Conservation (phyloP, 2,888 invertebrate species). For the Cacoxenus indagator region DNA sequence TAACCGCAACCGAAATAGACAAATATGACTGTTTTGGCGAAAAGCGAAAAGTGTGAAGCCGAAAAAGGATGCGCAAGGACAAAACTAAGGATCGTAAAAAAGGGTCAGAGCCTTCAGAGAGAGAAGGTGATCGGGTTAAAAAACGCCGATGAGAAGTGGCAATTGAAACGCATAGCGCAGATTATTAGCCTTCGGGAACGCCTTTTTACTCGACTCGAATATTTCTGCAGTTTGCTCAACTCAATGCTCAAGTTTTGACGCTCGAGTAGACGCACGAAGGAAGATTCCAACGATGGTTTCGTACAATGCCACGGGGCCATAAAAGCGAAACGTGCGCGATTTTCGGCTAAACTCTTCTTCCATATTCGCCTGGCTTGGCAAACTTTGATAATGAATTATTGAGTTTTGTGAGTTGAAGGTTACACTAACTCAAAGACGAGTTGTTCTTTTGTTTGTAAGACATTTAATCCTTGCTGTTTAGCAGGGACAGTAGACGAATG, state of each 20-base stretch:
- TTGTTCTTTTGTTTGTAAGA: neutral
- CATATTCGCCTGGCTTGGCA: too few species aligned
- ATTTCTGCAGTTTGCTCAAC: too few species aligned
- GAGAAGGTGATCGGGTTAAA: conserved; percentile 2
- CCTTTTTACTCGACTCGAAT: too few species aligned
- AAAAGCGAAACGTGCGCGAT: conserved; percentile 10
- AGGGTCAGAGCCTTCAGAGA: conserved; percentile 34
- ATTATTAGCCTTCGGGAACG: neutral
- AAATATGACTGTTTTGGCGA: conserved; percentile 4
- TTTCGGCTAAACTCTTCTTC: too few species aligned
- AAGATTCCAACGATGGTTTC: conserved; percentile 54
- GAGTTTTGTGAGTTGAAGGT: neutral
- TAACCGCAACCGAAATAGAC: conserved; percentile 54
- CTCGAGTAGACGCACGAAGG: conserved; percentile 40
- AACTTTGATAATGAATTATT: conserved; percentile 5
- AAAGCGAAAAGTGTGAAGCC: conserved; percentile 41
- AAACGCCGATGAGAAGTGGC: neutral
- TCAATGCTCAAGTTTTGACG: conserved; percentile 41
- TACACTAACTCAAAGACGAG: neutral
- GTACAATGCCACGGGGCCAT: conserved; percentile 24
- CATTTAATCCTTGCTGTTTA: conserved; percentile 47
- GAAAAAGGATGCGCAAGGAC: neutral
- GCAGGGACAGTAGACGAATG: too few species aligned
- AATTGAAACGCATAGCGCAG: neutral
- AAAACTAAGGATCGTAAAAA: conserved; percentile 36